Evolutionary conservation across 2,888 invertebrate species (phyloP).

Genomic region (Sthenelais limicola): DNA sequence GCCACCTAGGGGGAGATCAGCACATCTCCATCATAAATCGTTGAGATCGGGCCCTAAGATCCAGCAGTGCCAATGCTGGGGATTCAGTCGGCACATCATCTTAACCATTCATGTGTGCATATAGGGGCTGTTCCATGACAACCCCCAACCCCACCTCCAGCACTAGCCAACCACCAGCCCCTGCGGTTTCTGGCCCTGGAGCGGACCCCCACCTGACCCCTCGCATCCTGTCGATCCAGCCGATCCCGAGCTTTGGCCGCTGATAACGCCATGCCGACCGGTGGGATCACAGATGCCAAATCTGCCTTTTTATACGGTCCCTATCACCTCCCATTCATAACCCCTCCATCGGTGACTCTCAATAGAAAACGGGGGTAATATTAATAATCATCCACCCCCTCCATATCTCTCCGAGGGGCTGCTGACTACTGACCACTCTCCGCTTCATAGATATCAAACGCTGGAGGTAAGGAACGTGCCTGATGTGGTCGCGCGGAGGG

Average conservation of each 20-base stretch:
- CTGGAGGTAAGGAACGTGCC: not conserved
- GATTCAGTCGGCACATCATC: no score
- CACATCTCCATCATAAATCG: slow-evolving; percentile 38
- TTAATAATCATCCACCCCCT: no score
- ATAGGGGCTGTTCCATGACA: not conserved
- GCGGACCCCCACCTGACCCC: not conserved
- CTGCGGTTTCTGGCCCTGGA: not conserved
- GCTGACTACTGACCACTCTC: no score
- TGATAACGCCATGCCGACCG: not conserved
- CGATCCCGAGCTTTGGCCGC: no score
- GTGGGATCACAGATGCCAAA: not conserved
- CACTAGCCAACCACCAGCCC: not conserved
- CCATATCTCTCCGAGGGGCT: no score
- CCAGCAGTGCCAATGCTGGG: not conserved
- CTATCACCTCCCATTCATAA: not conserved
- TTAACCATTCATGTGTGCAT: not conserved
- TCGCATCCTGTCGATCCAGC: not conserved
- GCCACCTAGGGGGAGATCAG: slow-evolving; percentile 32
- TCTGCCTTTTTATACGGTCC: not conserved
- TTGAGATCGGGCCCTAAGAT: slow-evolving; percentile 23
- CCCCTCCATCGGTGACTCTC: not conserved
- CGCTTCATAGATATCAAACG: not conserved
- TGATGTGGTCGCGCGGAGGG: not conserved
- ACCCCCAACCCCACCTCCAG: not conserved
- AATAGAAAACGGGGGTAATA: not conserved